Evolutionary conservation across 2,888 invertebrate species (phyloP).

Genomic region (Sarcophaga caerulescens): DNA sequence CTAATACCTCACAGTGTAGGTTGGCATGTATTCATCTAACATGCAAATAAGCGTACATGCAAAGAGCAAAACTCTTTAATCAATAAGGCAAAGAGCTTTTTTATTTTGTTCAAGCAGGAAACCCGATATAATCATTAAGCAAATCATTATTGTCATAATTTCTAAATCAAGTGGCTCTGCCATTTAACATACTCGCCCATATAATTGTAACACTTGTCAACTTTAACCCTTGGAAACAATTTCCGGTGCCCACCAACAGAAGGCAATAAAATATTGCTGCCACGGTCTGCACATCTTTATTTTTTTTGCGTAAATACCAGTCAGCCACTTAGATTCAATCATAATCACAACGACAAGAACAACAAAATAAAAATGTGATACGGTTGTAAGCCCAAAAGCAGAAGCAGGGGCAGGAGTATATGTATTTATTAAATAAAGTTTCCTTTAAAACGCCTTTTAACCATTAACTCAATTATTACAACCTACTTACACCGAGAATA

Average conservation of each 20-base stretch:
- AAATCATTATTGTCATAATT: conserved; percentile 55
- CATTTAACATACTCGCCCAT: conserved; percentile 32
- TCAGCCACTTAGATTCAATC: conserved; percentile 34
- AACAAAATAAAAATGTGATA: neutral
- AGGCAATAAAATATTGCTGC: neutral
- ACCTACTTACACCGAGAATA: conserved; percentile 62
- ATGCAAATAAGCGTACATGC: too few relatives aligned
- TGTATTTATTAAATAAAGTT: conserved; percentile 67
- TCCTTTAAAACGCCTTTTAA: conserved; percentile 68
- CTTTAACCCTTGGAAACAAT: conserved; percentile 62
- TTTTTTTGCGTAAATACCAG: neutral
- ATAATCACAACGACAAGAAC: conserved; percentile 31
- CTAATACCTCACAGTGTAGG: too few relatives aligned
- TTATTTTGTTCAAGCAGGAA: neutral
- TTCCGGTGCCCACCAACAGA: conserved; percentile 63
- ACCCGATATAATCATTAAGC: conserved; percentile 35
- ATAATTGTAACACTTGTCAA: conserved; percentile 35
- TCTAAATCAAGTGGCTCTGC: conserved; percentile 41
- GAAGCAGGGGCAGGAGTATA: conserved; percentile 12
- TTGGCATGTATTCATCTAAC: too few relatives aligned
- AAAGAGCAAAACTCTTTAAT: neutral
- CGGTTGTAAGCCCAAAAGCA: too few relatives aligned
- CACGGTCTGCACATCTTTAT: neutral
- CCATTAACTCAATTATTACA: conserved; percentile 69
- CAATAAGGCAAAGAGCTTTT: neutral